Evolutionary conservation across 2,888 invertebrate genomes (phyloP), one percentile per base, ranked within the genome.

Genomic region (Stomorhina lunata): DNA sequence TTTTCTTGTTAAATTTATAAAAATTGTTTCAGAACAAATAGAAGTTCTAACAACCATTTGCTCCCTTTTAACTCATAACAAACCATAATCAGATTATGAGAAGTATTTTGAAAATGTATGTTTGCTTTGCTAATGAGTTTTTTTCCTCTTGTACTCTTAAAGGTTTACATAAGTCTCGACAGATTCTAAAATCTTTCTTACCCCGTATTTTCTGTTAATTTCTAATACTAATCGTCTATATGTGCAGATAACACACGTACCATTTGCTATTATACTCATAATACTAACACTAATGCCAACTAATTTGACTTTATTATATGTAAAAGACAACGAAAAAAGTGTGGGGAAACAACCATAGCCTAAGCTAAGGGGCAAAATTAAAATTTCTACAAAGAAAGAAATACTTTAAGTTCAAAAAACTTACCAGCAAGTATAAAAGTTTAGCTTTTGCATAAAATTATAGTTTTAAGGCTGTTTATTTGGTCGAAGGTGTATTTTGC

Each of bases 111-210:
- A 45, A 37, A 10, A 20, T 37, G 9, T 78, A 63, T 71, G 50
- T 78, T 78, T 71, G 72, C 57, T 75, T 65, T 71, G 69, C 75
- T 82, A 82, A 82, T 82, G 69, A 82, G 81, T 7, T 78, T 57
- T 75, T 82, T 57, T 43, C 48, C 45, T 69, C 48, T 20, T 43
- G 32, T 15, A 9, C 45, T 76, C 5, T 57, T 32, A 40, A 50
- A 75, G 57, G 20, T 50, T 68, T 68, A 22, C 15, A 27, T 29
- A 63, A 65, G 71, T 20, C 68, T 55, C 25, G 59, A 2, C 20
- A n/a, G 17, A 12, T 53, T 27, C 40, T 10, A 55, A 27, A 12
- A 37, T 25, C 12, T 22, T 66, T 20, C 63, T 48, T 34, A n/a
- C n/a, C n/a, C n/a, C n/a, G n/a, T 69, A n/a, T 71, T 66, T 61